Conservation (phyloP, 2,113 vertebrate species). For the Ctenomys sociabilis region DNA sequence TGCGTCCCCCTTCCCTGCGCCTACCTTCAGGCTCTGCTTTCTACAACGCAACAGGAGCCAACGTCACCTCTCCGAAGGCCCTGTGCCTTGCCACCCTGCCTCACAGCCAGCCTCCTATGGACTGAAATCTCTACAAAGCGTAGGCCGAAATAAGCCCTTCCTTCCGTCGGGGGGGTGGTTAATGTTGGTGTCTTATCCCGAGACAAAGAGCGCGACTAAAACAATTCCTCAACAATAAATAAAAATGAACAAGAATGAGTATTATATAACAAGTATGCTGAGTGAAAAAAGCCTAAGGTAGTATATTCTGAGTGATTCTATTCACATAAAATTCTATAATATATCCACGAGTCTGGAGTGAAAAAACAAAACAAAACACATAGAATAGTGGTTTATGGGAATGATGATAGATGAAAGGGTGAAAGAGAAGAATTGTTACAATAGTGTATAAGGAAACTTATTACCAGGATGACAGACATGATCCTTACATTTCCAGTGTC, state of each 20-base stretch:
- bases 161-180: not conserved
- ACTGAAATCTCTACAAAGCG: not conserved
- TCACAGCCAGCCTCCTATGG: not conserved
- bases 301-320: not conserved
- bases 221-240: not conserved
- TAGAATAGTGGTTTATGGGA: not conserved
- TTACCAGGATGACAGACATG: not conserved
- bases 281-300: not conserved
- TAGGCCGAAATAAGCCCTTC: not conserved
- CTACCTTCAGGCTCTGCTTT: not conserved
- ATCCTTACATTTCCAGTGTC: not conserved
- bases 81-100: not conserved
- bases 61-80: not conserved
- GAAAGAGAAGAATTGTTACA: not conserved
- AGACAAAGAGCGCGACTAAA: not conserved
- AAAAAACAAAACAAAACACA: not conserved
- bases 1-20: not conserved
- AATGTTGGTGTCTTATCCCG: not conserved
- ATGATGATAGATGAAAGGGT: not conserved
- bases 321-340: not conserved
- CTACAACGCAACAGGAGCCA: not conserved
- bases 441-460: not conserved
- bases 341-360: not conserved
- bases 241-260: not conserved
- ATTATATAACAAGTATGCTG: not conserved